Base-by-base conservation (phyloP, 2,113 vertebrate genomes). In the Ornithorhynchus anatinus region DNA sequence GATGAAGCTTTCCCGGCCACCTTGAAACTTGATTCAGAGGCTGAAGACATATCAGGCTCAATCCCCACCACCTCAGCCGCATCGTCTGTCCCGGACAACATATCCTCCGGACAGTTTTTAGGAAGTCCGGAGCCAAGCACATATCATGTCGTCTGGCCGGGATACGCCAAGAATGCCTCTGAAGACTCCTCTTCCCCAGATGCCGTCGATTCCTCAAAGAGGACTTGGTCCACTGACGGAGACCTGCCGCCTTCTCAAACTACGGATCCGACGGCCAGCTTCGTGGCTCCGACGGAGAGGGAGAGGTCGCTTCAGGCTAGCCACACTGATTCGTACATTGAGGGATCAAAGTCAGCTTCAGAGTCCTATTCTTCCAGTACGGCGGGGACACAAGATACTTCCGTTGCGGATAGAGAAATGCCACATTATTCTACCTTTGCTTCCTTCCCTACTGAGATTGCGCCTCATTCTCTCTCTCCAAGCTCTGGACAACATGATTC, bases 401-500 rank as follows among this genome's bases (percentile, higher is more conserved):
- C 81, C 39, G 69, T 72, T 82, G 80, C 47, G 69, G 89, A 93
- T 76, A 31, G 79, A 79, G 88, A 89, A 65, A 89, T 86, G 75
- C 85, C 84, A 45, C 72, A 62, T 72, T 89, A 85, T 72, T 84
- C 89, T 59, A 91, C 92, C 39, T 85, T 92, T 78, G 79, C 89
- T 57, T 86, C 86, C 79, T 88, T 92, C 43, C 90, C 91, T 16
- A 83, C 87, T 43, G 93, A 93, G 85, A 90, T 79, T 59, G 84
- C 88, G 27, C 89, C 82, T 65, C 84, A 89, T 51, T 91, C 94
- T 80, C 31, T 92, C 40, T 81, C 93, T 76, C 84, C 93, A 48
- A 93, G 90, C 86, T 91, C 93, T 63, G 90, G 90, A 84, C 88
- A 88, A 62, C 90, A 45, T 39, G 91, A 82, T 82, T 92, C 92